Evolutionary conservation across 1,140 invertebrate species (phyloP), one percentile per base, ranked within the genome.

Genomic region (Ruditapes philippinarum): DNA sequence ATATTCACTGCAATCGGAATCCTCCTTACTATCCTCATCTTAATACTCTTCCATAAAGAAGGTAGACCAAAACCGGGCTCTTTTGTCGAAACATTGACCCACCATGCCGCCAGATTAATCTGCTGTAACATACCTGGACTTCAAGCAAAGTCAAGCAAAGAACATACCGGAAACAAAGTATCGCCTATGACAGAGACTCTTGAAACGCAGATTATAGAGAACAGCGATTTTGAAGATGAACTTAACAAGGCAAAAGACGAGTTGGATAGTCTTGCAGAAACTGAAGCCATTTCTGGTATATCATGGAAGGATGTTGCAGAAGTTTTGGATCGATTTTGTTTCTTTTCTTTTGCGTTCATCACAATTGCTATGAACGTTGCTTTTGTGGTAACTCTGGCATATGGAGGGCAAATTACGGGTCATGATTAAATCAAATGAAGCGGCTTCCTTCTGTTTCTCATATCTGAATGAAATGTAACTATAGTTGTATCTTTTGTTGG

Each of bases 41-140:
- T 79, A 12, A 54, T 79, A 31, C 45, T 79, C 14, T 60, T 51
- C n/a, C 76, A 79, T 51, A 79, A 79, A 60, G 76, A 79, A 38
- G 76, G 76, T 19, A 7, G 17, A 9, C 76, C 76, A 36, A 49
- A 31, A 9, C n/a, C 22, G 11, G 25, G 9, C 2, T 79, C 49
- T 12, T 54, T 36, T 28, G 45, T 79, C 57, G 19, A 57, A 9
- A 31, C 22, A 11, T 4, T 79, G 19, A 57, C 49, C 9, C 14
- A 22, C 5, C 57, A 3, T 54, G 76, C 76, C 31, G 76, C 76
- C 3, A 33, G 28, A 45, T 28, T 79, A 31, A 42, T 42, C n/a
- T 17, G 40, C 3, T 33, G 28, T 9, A 31, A 36, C 42, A 57
- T 36, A 36, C 31, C 31, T 17, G 40, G 70, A 51, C 33, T 9